Evolutionary conservation across 2,797 vertebrate genomes (phyloP).

Genomic region (Potorous gilbertii): DNA sequence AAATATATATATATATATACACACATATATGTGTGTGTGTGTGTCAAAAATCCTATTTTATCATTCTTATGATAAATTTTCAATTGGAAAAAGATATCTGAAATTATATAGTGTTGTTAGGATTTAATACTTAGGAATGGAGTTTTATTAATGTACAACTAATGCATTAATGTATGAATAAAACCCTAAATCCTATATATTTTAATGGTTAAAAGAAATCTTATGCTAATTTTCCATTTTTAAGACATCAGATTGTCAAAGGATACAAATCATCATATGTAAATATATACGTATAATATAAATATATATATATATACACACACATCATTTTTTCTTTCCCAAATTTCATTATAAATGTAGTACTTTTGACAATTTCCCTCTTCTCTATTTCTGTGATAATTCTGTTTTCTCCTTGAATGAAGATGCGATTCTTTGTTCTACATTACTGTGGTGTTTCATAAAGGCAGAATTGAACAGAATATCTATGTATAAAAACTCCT

Average conservation of each 20-base stretch:
- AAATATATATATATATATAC: not conserved
- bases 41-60: not conserved
- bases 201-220: not conserved
- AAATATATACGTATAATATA: not conserved
- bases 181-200: not conserved
- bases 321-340: not conserved
- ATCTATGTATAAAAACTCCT: constrained; percentile 1
- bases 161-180: not conserved
- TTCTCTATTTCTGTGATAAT: not conserved
- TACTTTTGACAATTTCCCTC: not conserved
- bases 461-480: not conserved
- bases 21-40: too few relatives aligned
- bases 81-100: not conserved
- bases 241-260: not conserved
- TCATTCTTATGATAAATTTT: not conserved
- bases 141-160: not conserved
- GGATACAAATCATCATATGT: not conserved
- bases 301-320: not conserved
- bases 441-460: not conserved
- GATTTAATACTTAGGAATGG: not conserved
- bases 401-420: not conserved
- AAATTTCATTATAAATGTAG: not conserved
- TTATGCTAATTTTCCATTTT: not conserved
- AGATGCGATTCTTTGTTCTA: constrained; percentile 4
- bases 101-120: not conserved